Conservation (phyloP, 2,113 vertebrate species). For the Dasyornis broadbenti region DNA sequence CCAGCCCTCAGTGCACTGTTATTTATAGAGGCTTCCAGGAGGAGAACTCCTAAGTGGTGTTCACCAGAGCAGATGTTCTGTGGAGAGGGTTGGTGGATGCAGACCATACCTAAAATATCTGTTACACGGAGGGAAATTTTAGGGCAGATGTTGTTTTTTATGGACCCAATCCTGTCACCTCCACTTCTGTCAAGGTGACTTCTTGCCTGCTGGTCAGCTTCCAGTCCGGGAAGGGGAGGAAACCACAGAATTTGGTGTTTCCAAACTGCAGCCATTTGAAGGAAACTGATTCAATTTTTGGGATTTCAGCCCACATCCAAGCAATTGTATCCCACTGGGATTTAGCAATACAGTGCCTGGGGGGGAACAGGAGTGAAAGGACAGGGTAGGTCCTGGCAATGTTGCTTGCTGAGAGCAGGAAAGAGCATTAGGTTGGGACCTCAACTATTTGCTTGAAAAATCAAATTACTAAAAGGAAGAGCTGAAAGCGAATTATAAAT, state of each 20-base stretch:
- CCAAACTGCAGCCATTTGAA: not conserved
- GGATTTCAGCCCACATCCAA: not conserved
- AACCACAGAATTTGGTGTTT: not conserved
- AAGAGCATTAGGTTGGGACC: not conserved
- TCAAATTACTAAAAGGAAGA: not conserved
- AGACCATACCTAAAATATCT: not conserved
- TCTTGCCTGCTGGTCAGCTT: not conserved
- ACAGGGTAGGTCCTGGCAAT: too few species aligned
- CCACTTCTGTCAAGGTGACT: not conserved
- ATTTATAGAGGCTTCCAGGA: constrained; percentile 20
- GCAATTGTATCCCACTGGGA: not conserved
- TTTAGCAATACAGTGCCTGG: not conserved
- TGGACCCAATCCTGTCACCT: not conserved
- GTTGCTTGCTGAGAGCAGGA: not conserved
- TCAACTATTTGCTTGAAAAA: not conserved
- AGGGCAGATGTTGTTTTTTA: not conserved
- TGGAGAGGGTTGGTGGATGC: not conserved
- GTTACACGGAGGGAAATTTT: not conserved
- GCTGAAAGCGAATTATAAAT: rapidly evolving
- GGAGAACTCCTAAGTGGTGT: not conserved
- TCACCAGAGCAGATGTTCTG: not conserved
- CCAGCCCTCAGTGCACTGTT: not conserved
- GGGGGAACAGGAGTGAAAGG: not conserved
- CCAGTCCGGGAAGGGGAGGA: not conserved
- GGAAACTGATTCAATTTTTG: not conserved